A percentile compares a stretch with the other conserved stretches of the same genome.
phyloP scores from a whole-genome alignment of 2,888 invertebrate species.

The Aleiodes alternator region DNA sequence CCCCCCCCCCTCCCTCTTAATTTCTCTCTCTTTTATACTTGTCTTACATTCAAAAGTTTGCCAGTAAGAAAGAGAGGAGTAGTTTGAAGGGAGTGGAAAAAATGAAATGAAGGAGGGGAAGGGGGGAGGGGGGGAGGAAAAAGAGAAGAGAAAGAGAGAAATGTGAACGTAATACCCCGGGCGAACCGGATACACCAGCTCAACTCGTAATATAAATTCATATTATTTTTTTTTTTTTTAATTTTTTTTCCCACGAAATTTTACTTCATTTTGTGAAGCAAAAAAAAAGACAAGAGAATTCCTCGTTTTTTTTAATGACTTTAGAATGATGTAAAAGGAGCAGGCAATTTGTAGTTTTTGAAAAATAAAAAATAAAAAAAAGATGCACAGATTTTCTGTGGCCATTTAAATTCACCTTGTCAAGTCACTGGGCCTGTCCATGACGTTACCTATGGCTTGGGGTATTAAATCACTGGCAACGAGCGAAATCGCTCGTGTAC shows the following conservation, averaged over 20 bases:
- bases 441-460: conserved; percentile 54
- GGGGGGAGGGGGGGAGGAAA: no score
- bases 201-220: conserved; percentile 32
- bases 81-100: conserved; percentile 1
- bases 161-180: conserved; percentile 26
- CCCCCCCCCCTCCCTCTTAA: not conserved
- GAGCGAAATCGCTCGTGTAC: conserved; percentile 48
- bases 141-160: not conserved
- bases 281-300: conserved; percentile 32
- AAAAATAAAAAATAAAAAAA: not conserved
- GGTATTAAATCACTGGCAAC: conserved; percentile 59
- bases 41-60: conserved; percentile 59
- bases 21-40: conserved; percentile 59
- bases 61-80: not conserved
- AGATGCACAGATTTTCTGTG: not conserved
- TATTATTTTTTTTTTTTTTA: conserved; percentile 12
- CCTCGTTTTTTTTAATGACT: conserved; percentile 48
- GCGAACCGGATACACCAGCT: conserved; percentile 20
- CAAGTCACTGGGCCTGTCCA: conserved; percentile 52
- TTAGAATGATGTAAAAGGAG: conserved; percentile 35
- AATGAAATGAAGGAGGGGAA: conserved; percentile 4
- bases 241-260: not conserved
- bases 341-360: conserved; percentile 31
- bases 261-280: not conserved
- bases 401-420: conserved; percentile 26